phyloP scores from a whole-genome alignment of 1,140 invertebrate species.

The Coboldia fuscipes region DNA sequence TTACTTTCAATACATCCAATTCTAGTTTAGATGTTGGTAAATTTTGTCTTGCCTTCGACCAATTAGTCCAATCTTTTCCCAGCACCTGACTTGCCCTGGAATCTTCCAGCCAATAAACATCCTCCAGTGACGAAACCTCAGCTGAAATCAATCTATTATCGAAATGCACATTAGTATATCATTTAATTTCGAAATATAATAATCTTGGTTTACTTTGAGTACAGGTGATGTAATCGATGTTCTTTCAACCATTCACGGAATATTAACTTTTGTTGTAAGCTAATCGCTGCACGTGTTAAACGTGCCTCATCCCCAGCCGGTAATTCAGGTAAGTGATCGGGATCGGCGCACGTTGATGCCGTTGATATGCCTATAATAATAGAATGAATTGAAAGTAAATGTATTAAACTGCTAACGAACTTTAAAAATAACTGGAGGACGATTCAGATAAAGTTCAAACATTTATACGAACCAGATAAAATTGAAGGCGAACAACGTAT shows the following conservation, averaged over 20 bases:
- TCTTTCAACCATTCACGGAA: slow-evolving; percentile 58
- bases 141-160: slow-evolving; percentile 42
- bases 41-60: slow-evolving; percentile 52
- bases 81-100: slow-evolving; percentile 44
- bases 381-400: not conserved
- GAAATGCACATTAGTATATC: not conserved
- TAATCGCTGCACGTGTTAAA: slow-evolving; percentile 47
- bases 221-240: slow-evolving; percentile 48
- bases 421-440: not conserved
- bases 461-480: slow-evolving; percentile 19
- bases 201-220: slow-evolving; percentile 35
- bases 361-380: slow-evolving; percentile 48
- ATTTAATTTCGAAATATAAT: not conserved
- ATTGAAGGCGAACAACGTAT: slow-evolving; percentile 22
- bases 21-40: slow-evolving; percentile 58
- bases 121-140: slow-evolving; percentile 61
- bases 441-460: not conserved
- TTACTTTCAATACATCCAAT: slow-evolving; percentile 50
- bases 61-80: slow-evolving; percentile 56
- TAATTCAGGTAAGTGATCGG: slow-evolving; percentile 45
- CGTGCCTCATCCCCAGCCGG: slow-evolving; percentile 59
- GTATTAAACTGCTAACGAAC: not conserved
- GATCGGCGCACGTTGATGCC: slow-evolving; percentile 46
- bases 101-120: slow-evolving; percentile 76
- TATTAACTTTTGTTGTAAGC: slow-evolving; percentile 57